phyloP scores from a whole-genome alignment of 1,140 invertebrate species.

The Archegozetes longisetosus region DNA sequence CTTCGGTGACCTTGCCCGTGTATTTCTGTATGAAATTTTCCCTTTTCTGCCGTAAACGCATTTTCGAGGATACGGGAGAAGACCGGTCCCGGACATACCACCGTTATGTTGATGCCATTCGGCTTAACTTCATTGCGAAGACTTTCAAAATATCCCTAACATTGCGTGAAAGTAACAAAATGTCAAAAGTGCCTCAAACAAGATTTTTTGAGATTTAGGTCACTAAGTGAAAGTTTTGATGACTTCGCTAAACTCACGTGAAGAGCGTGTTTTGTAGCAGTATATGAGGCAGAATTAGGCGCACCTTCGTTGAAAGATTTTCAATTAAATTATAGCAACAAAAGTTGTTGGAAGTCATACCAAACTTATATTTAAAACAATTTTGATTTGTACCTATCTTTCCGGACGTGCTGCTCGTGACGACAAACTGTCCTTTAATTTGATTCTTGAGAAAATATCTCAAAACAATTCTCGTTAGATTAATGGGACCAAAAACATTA shows the following conservation, averaged over 20 bases:
- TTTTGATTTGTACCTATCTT: conserved; percentile 36
- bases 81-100: conserved; percentile 59
- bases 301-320: conserved; percentile 26
- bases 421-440: conserved; percentile 40
- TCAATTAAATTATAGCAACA: background rate
- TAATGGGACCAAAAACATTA: conserved; percentile 58
- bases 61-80: conserved; percentile 51
- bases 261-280: conserved; percentile 59
- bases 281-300: conserved; percentile 58
- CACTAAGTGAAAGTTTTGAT: background rate
- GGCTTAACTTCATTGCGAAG: conserved; percentile 17
- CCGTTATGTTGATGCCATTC: conserved; percentile 43
- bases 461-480: conserved; percentile 47
- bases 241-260: conserved; percentile 39
- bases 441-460: conserved; percentile 42
- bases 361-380: conserved; percentile 7
- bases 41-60: conserved; percentile 46
- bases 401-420: conserved; percentile 54
- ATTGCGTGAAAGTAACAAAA: background rate
- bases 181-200: background rate
- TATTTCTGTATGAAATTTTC: conserved; percentile 31
- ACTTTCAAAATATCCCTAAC: conserved; percentile 18
- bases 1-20: conserved; percentile 25
- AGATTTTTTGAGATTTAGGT: background rate
- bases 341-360: background rate